Evolutionary conservation across 1,140 invertebrate species (phyloP), one percentile per base, ranked within the genome.

Genomic region (Meloidogyne hapla): DNA sequence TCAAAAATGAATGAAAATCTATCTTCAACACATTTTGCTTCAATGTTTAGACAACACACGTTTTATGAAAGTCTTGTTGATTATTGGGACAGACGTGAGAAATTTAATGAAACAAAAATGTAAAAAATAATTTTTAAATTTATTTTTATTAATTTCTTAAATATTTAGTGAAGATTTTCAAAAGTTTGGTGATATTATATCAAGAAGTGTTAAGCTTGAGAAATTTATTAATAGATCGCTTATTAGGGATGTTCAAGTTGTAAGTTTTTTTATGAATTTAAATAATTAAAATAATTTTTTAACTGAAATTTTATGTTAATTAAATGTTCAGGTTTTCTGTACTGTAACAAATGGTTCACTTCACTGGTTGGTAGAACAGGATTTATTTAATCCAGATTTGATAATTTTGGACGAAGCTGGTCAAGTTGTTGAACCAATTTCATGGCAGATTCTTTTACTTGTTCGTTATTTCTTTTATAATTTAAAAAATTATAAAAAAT

Each of bases 391-490:
- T 5, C 56, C 67, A 23, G 66, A 80, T 64, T 33, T 80, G 28
- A 61, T 81, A 18, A 45, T 84, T 42, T 68, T 85, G 25, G 23
- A 66, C 21, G 83, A 84, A 69, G 83, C 77, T 9, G 75, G 63
- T 15, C 77, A 79, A 33, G 45, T 48, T 33, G 8, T 13, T n/a
- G 77, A 79, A 64, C 33, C 26, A 15, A 45, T 21, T 38, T 42
- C 67, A 10, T 79, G 77, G 77, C 40, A 56, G 13, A 48, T 64
- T 42, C 26, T 79, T 40, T 66, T 78, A 23, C 63, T 80, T 13
- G 77, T 80, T 28, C 18, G 13, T 25, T 12, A 12, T 12, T 18
- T 42, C 25, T 23, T 26, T 45, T 26, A 45, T 72, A 23, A 25
- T 18, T n/a, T 38, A 26, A 62, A 38, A 10, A 70, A 42, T 70